Evolutionary conservation across 1,140 invertebrate genomes (phyloP), one percentile per base, ranked within the genome.

Genomic region (Trichomalopsis sarcophagae): DNA sequence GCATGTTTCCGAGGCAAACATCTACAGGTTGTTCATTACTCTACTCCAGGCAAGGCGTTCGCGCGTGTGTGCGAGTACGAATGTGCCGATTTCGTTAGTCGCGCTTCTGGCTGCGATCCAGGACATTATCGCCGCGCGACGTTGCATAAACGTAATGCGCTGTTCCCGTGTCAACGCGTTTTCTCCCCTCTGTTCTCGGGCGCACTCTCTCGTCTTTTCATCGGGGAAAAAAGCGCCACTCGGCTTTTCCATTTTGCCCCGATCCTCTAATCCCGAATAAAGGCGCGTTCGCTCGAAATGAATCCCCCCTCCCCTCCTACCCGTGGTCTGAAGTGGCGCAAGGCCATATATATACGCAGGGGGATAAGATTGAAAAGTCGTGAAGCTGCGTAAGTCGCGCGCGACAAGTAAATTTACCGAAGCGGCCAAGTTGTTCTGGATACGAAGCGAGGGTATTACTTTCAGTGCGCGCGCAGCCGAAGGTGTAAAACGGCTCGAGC

Each of bases 21-120:
- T 90, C 91, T 89, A 91, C 90, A 91, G 90, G 91, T 91, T 90
- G 90, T 89, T 90, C 90, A 89, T 90, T 90, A 88, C 89, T 88
- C 86, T 87, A 82, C 71, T 85, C 86, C n/a, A 50, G 50, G 14
- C n/a, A 33, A 62, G 50, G 87, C 85, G 88, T 83, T 89, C 84
- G 55, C 21, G 55, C 17, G 6, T 62, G 88, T 89, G 86, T 81
- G 84, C 44, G 62, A 74, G 84, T 89, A 91, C 88, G 88, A 91
- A 90, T 87, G 87, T 89, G 87, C 88, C 89, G 86, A 91, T 91
- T 91, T 91, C 87, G 88, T 91, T 90, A 89, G 87, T 86, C 83
- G 87, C 76, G 84, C 77, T 87, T 50, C 87, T 91, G 91, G 90
- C 89, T 77, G 21, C 23, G 11, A 23, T 89, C 91, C 90, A 91